Evolutionary conservation across 2,113 vertebrate species (phyloP).

Genomic region (Labeo rohita): DNA sequence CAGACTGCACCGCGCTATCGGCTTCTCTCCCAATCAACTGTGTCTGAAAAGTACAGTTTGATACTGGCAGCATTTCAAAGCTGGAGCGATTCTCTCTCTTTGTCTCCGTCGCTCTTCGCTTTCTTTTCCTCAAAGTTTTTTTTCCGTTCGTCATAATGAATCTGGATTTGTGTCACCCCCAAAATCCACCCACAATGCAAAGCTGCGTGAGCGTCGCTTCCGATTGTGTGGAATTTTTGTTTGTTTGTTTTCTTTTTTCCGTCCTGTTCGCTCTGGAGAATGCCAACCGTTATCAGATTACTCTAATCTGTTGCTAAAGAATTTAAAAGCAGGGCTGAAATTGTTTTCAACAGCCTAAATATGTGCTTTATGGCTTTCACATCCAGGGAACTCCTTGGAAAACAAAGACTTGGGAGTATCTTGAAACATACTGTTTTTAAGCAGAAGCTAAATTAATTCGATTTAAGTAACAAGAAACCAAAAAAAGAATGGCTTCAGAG

Average conservation of each 20-base stretch:
- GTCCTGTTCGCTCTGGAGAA: conserved; percentile 57
- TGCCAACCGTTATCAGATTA: conserved; percentile 55
- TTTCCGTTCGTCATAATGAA: conserved; percentile 60
- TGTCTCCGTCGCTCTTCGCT: conserved; percentile 62
- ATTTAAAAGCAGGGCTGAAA: conserved; percentile 54
- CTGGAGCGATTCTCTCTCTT: conserved; percentile 65
- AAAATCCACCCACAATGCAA: conserved; percentile 54
- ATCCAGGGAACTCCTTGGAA: neutral
- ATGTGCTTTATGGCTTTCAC: conserved; percentile 16
- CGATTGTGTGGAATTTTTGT: conserved; percentile 58
- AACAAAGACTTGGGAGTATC: neutral
- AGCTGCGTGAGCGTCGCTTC: conserved; percentile 56
- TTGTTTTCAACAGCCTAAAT: conserved; percentile 34
- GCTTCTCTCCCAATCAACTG: conserved; percentile 78
- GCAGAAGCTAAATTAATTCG: neutral
- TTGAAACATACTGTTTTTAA: conserved; percentile 10
- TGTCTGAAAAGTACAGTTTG: conserved; percentile 76
- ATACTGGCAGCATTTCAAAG: conserved; percentile 79
- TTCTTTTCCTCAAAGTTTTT: conserved; percentile 50
- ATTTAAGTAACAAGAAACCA: neutral
- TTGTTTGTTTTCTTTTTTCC: conserved; percentile 61
- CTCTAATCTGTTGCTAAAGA: conserved; percentile 54
- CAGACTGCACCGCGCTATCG: conserved; percentile 72
- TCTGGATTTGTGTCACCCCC: conserved; percentile 74
- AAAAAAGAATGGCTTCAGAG: conserved; percentile 3